Evolutionary conservation across 2,113 vertebrate species (phyloP), one percentile per base, ranked within the genome.

Genomic region (Mustelus asterias): DNA sequence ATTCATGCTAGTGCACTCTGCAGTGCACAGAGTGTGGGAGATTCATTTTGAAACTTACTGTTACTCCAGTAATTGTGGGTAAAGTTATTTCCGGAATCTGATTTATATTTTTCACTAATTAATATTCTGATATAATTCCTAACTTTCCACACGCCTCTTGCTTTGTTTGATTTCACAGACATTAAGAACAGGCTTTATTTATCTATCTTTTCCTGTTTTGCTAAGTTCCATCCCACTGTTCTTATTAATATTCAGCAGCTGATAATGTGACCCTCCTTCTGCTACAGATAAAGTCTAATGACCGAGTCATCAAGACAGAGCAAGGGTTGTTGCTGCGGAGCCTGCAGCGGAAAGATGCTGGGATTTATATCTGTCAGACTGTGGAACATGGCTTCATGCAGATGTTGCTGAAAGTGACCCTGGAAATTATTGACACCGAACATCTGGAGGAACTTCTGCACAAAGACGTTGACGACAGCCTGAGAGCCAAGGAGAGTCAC

Each of bases 311-410:
- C 97, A 97, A 97, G 93, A 99, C 99, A 41, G 98, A 99, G 22
- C 99, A 99, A 96, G 99, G 99, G 14, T 97, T 99, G 0, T 97
- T 99, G 69, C 98, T 99, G 0, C 98, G 99, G 24, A 98, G 97
- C 4, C 98, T 99, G 0, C 98, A 97, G 95, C 97, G 97, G 96
- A 98, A 97, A 96, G 98, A 99, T 97, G 98, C 99, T 0, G 99
- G 99, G 94, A 97, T 97, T 41, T 99, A 99, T 96, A 97, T 98
- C 95, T 99, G 99, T 96, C 99, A 98, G 70, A 98, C 99, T 0
- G 98, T 99, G 96, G 99, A 99, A 95, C 99, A 99, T 0, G 98
- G 99, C 65, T 99, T 99, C 97, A 98, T 99, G 97, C 99, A 99
- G 97, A 99, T 98, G 0, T 97, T 99, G 60, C 98, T 99, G 7